A percentile compares a stretch with the other conserved stretches of the same genome.
phyloP scores from a whole-genome alignment of 2,113 vertebrate genomes.

The Sphyrna mokarran region DNA sequence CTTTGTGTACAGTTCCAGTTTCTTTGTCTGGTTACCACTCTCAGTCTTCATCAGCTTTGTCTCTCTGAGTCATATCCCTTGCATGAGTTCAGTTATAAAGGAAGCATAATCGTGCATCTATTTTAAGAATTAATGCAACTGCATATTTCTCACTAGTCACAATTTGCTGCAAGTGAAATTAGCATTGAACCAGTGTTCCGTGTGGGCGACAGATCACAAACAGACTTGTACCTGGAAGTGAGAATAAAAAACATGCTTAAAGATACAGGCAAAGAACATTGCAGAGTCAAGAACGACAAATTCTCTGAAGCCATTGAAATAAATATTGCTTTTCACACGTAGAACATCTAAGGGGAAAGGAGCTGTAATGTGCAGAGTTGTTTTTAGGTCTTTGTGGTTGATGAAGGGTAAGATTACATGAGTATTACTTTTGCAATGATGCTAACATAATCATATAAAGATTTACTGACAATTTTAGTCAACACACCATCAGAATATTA shows the following conservation, averaged over 20 bases:
- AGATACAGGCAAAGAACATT: not conserved
- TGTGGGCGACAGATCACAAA: not conserved
- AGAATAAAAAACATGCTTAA: not conserved
- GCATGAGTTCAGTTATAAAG: not conserved
- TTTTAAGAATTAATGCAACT: conserved; percentile 19
- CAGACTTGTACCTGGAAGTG: not conserved
- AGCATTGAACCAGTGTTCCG: not conserved
- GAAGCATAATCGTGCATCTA: conserved; percentile 4
- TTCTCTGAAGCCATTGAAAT: not conserved
- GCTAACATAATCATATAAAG: not conserved
- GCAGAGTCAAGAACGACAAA: no score
- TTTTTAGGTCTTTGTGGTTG: not conserved
- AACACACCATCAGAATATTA: no score
- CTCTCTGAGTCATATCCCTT: conserved; percentile 29
- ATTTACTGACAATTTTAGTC: not conserved
- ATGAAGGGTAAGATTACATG: not conserved
- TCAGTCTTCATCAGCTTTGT: not conserved
- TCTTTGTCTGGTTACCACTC: not conserved
- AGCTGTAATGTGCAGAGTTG: not conserved
- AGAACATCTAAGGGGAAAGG: not conserved
- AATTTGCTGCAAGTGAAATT: not conserved
- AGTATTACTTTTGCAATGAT: not conserved
- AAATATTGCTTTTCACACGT: not conserved
- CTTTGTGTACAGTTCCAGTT: not conserved
- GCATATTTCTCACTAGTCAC: not conserved